Base-by-base conservation (phyloP, 2,888 invertebrate genomes). In the Neuroscelio doddi region DNA sequence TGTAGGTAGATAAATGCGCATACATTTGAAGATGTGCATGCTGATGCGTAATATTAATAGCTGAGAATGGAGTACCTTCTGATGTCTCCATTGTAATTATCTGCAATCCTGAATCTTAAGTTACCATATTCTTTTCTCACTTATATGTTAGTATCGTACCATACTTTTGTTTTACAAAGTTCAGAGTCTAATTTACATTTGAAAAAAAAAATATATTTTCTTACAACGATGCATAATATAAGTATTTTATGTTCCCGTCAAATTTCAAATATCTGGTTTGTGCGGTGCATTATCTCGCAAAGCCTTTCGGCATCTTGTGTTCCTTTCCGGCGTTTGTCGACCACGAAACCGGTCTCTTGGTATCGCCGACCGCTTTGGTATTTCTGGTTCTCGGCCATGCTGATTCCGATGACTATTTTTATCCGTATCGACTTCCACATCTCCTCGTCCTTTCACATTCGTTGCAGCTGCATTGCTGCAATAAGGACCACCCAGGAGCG, bases 371-470 rank as follows among this genome's bases (percentile, higher is more conserved):
- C 16, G 36, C 21, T 12, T 52, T 24, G 47, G 47, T 42, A 44
- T 58, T 58, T 58, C 50, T 52, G 46, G 52, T 59, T 52, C 52
- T 52, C 29, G 47, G 34, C 34, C 45, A 45, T 16, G 42, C 15
- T 51, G 17, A 52, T 49, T 52, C 36, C 29, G 49, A 53, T 29
- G 59, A 36, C 36, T 58, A 61, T 53, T 61, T 61, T 38, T 59
- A 53, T 36, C 15, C 42, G 24, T 32, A 16, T 47, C 17, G 47
- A 44, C 34, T 52, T 24, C 36, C 32, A 30, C 12, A 14, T 27
- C 29, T 12, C 21, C 10, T 26, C 36, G 42, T n/a, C 32, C 12
- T 51, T 44, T 41, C 26, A 44, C 39, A 34, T 52, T 52, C 42
- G 26, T 44, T 41, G 50, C 39, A 41, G 39, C 39, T 27, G 41